phyloP scores from a whole-genome alignment of 2,113 vertebrate genomes.

The Rhabdornis inornatus region DNA sequence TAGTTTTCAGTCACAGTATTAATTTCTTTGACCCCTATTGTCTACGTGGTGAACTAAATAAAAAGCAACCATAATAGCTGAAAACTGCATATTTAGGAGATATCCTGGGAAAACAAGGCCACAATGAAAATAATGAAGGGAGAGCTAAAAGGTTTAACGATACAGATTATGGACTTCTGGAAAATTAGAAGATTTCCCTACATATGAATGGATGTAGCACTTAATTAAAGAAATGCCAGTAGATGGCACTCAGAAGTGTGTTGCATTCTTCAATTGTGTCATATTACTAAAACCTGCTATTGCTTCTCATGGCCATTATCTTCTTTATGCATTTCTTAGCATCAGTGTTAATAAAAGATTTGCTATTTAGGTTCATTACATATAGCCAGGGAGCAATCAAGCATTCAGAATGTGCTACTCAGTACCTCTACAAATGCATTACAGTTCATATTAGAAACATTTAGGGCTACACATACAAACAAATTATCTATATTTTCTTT shows the following conservation, averaged over 20 bases:
- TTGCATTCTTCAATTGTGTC: not conserved
- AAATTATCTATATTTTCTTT: not conserved
- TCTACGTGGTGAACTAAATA: constrained; percentile 16
- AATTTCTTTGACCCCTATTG: not conserved
- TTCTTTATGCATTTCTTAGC: not conserved
- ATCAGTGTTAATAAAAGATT: not conserved
- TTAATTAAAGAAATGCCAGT: not conserved
- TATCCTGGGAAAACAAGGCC: not conserved
- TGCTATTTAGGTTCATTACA: not conserved
- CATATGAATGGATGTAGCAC: not conserved
- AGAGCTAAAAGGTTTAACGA: not conserved
- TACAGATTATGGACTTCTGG: not conserved
- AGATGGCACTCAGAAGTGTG: not conserved
- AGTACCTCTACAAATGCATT: not conserved
- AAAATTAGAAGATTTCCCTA: not conserved
- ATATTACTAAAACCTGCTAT: not conserved
- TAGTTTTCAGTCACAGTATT: constrained; percentile 16
- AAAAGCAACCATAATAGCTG: not conserved
- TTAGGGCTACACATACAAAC: not conserved
- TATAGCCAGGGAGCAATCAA: not conserved
- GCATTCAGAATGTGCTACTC: not conserved
- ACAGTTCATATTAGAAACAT: not conserved
- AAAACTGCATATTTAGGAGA: not conserved
- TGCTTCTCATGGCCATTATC: not conserved
- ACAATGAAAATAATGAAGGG: not conserved